phyloP scores from a whole-genome alignment of 2,113 vertebrate species.

The Zosterops japonicus region DNA sequence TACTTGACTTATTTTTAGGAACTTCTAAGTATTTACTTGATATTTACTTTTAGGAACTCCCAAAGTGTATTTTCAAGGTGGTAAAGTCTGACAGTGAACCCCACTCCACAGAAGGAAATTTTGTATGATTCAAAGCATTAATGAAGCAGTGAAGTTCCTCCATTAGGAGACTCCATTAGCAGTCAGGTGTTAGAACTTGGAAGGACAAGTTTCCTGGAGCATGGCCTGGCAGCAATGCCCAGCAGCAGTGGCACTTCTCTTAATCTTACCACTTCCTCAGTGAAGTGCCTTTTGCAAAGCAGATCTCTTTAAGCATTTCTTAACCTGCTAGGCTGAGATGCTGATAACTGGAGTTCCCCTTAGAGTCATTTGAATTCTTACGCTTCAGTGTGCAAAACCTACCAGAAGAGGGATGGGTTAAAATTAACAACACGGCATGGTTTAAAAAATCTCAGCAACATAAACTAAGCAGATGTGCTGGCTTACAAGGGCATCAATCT shows the following conservation, averaged over 20 bases:
- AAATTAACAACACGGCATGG: background rate
- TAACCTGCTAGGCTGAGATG: background rate
- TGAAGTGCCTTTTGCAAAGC: background rate
- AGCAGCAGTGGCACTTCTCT: background rate
- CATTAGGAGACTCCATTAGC: background rate
- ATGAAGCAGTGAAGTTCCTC: background rate
- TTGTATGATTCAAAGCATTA: background rate
- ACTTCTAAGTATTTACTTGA: background rate
- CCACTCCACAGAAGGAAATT: background rate
- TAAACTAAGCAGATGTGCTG: background rate
- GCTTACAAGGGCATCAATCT: background rate
- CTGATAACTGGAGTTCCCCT: background rate
- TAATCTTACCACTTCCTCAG: background rate
- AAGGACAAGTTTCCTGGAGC: background rate
- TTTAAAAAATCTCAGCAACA: background rate
- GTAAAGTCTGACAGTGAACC: background rate
- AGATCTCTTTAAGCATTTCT: background rate
- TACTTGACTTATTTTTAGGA: background rate
- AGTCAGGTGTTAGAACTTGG: background rate
- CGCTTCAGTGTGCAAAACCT: background rate
- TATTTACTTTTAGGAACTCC: background rate
- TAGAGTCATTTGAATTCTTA: background rate
- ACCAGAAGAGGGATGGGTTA: background rate
- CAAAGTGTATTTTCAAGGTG: background rate
- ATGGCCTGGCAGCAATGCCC: background rate